A percentile compares a stretch with the other conserved stretches of the same genome.
Conservation (phyloP, 2,113 vertebrate genomes). For the Chloebia gouldiae region DNA sequence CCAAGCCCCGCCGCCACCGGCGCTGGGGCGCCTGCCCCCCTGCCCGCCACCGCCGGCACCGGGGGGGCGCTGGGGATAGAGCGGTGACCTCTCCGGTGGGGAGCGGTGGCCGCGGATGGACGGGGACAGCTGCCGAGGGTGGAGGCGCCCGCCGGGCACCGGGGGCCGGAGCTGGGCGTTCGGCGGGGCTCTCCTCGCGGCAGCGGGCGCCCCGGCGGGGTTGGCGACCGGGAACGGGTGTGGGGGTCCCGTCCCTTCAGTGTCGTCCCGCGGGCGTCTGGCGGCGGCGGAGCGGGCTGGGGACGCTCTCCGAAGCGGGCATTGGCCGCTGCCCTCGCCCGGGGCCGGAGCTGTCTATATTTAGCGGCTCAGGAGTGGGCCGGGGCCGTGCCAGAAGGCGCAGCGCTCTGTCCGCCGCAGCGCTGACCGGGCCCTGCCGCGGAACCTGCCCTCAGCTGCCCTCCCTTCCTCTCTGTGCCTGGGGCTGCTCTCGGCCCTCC, state of each 20-base stretch:
- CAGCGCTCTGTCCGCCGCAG: not conserved
- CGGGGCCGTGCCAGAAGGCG: not conserved
- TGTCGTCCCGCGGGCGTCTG: not conserved
- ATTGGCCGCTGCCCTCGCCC: not conserved
- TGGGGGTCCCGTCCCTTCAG: not conserved
- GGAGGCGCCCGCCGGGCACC: not conserved
- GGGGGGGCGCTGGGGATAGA: too few species aligned
- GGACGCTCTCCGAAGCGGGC: not conserved
- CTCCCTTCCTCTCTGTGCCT: not conserved
- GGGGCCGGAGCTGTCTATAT: constrained; percentile 28
- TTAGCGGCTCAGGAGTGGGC: constrained; percentile 24
- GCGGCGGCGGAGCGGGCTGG: not conserved
- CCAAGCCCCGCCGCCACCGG: not conserved
- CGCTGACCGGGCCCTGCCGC: not conserved
- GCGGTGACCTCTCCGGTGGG: not conserved
- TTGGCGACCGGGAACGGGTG: not conserved
- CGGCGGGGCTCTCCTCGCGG: not conserved
- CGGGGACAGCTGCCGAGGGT: constrained; percentile 11
- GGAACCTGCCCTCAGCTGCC: not conserved
- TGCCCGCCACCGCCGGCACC: not conserved
- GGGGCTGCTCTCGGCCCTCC: not conserved
- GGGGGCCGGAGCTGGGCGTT: not conserved
- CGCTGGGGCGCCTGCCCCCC: not conserved
- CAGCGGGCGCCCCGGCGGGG: not conserved
- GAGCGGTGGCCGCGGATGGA: not conserved